Evolutionary conservation across 2,113 vertebrate species (phyloP), one percentile per base, ranked within the genome.

Genomic region (Dicerorhinus sumatrensis): DNA sequence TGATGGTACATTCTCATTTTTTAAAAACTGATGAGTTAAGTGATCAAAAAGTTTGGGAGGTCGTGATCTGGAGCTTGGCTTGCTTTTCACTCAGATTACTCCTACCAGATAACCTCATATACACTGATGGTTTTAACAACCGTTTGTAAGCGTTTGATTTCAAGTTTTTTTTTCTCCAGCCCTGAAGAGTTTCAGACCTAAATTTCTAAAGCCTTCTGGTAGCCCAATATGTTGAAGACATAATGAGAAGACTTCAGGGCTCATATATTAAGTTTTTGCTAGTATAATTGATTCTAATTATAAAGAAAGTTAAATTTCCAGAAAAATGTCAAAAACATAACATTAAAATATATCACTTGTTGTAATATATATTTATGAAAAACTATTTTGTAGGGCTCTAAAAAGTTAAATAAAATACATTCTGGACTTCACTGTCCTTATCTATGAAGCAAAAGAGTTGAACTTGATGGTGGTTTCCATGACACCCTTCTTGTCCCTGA

Each of bases 241-340:
- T 70, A 84, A 67, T 70, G 25, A 92, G 39, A 96, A 94, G 54
- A 92, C 33, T 76, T 87, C 63, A 87, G 36, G 56, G 23, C 10
- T 88, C 77, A 48, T 16, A 18, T 89, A 27, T 84, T 84, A 86
- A 72, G 17, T 89, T 95, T 69, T 96, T 91, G 88, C 84, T 94
- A 92, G 73, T 69, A 77, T 83, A 92, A 86, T 85, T 83, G 60
- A 94, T 94, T 96, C 46, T 95, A 96, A 84, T 94, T 85, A 81
- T 89, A 95, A 91, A 91, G 62, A 72, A 93, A 94, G 56, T 80
- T 95, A 95, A 88, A 93, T 96, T 93, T 97, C 76, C 33, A 90
- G 93, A 95, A 89, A 96, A 80, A 39, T 80, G 25, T 96, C 36
- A 92, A 76, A 94, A 93, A 93, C 65, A 36, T 51, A 88, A 60